Evolutionary conservation across 2,113 vertebrate species (phyloP).

Genomic region (Thalassarche chlororhynchos): DNA sequence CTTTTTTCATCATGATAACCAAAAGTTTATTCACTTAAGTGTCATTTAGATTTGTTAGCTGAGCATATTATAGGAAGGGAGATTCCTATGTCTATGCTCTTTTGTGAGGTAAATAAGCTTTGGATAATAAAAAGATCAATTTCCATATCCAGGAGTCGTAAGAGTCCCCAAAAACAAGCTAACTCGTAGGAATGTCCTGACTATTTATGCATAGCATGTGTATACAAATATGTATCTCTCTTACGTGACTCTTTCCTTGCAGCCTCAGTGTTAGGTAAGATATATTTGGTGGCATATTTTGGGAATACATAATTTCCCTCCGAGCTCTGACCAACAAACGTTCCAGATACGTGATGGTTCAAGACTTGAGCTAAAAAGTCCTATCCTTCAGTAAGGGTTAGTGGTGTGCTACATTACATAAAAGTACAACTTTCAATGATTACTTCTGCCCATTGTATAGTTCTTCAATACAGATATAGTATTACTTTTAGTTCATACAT

Average conservation of each 20-base stretch:
- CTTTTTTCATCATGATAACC: neutral
- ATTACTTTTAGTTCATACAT: neutral
- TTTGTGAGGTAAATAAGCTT: neutral
- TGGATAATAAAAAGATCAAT: neutral
- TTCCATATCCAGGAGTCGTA: neutral
- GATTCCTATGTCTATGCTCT: neutral
- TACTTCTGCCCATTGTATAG: neutral
- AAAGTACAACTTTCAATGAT: neutral
- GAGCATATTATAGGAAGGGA: neutral
- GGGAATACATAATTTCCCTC: neutral
- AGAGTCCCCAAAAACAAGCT: neutral
- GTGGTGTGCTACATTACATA: neutral
- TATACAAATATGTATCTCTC: neutral
- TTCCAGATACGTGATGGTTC: neutral
- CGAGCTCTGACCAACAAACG: neutral
- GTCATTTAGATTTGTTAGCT: neutral
- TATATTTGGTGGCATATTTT: neutral
- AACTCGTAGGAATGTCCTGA: neutral
- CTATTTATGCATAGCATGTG: rapidly evolving
- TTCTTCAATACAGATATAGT: neutral
- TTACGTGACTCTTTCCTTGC: neutral
- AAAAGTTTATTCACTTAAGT: neutral
- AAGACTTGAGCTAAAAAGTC: neutral
- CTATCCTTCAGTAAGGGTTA: neutral
- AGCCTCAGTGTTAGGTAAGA: neutral